Evolutionary conservation across 2,888 invertebrate genomes (phyloP).

Genomic region (Luffia ferchaultella): DNA sequence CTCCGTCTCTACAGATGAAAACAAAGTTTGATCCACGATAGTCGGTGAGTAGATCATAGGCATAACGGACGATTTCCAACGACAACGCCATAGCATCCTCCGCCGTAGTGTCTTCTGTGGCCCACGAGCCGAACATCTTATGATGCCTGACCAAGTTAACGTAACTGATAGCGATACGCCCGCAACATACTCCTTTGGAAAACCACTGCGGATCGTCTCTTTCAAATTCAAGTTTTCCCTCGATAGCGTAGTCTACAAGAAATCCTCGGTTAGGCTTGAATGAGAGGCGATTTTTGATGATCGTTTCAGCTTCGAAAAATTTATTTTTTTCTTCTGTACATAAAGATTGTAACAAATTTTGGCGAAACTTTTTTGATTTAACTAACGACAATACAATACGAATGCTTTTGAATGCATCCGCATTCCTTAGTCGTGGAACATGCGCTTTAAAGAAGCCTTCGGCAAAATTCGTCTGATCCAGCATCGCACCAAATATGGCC

Average conservation of each 20-base stretch:
- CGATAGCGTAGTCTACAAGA: not conserved
- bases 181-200: not conserved
- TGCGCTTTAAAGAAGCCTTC: conserved; percentile 14
- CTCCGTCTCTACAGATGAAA: not conserved
- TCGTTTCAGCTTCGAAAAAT: not conserved
- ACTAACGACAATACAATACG: not conserved
- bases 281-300: not conserved
- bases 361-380: not conserved
- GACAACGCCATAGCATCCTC: not conserved
- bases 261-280: not conserved
- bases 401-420: not conserved
- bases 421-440: not conserved
- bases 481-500: conserved; percentile 22
- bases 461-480: conserved; percentile 19
- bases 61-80: not conserved
- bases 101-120: not conserved
- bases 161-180: not conserved
- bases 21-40: not conserved
- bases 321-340: not conserved
- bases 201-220: not conserved
- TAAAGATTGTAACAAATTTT: not conserved
- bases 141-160: not conserved
- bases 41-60: not conserved
- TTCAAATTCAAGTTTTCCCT: not conserved
- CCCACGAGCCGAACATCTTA: not conserved